Base-by-base conservation (phyloP, 1,140 invertebrate genomes). In the Macrotrachela quadricornifera region DNA sequence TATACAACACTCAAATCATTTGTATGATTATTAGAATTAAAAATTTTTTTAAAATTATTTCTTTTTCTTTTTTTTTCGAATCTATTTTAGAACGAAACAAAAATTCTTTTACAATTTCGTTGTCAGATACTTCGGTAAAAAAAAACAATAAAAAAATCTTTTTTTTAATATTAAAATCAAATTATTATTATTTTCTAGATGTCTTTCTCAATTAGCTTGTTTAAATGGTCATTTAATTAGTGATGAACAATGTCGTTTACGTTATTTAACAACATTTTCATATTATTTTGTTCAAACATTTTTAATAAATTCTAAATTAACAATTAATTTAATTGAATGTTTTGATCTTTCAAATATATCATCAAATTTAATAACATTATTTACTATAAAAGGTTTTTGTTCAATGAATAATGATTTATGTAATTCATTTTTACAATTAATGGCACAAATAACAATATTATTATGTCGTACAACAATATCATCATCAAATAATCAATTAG, bases 201-300 rank as follows among this genome's bases (percentile, higher is more conserved):
- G 83, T 69, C 70, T 88, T 18, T 77, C 81, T 12, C 84, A 87
- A 63, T 70, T 88, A 39, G 77, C 79, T 0, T 77, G 78, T 30
- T 66, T 88, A n/a, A 80, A 78, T 71, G 82, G 82, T 6, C 62
- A 69, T 11, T 72, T 83, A 10, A 66, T 83, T 41, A 66, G 69
- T 14, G 71, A 71, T 46, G 72, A 74, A 48, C 75, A 78, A 58
- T 65, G 71, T 1, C 74, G 76, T 57, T 60, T 76, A n/a, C 71
- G 79, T 55, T 86, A 84, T 66, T 67, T 84, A 10, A 73, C 74
- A 46, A 75, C 74, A 59, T 83, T 80, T 30, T 30, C 21, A 2
- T 30, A 30, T 30, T 30, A 30, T 30, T 30, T 4, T 30, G 21
- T 30, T 30, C 21, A 30, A 30, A 30, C 21, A 30, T 30, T 30